Conservation (phyloP, 2,797 vertebrate species). For the Enteromius paludinosus region DNA sequence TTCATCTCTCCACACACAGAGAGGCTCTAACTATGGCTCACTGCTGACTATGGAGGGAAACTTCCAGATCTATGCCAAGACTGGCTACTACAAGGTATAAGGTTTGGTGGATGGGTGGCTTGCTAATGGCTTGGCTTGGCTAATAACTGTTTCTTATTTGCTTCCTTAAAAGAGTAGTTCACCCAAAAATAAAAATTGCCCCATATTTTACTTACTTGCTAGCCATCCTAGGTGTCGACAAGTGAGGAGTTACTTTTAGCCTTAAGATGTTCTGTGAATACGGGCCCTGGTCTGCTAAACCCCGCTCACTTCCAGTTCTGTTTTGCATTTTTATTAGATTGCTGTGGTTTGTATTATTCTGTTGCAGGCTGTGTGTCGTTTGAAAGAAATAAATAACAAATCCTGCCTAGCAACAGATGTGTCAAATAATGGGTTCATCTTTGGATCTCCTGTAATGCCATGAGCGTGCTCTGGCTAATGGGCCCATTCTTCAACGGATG, state of each 20-base stretch:
- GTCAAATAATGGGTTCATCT: constrained; percentile 3
- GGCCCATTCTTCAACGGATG: background rate
- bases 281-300: too few relatives aligned
- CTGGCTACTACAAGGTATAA: constrained; percentile 89
- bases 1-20: constrained; percentile 71
- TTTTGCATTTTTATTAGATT: too few relatives aligned
- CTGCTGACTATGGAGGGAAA: constrained; percentile 87
- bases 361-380: background rate
- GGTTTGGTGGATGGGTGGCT: background rate
- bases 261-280: too few relatives aligned
- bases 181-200: too few relatives aligned
- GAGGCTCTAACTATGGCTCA: constrained; percentile 89
- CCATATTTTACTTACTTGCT: too few relatives aligned
- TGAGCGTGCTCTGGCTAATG: background rate
- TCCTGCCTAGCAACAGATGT: background rate
- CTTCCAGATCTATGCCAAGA: constrained; percentile 90
- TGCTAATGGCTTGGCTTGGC: background rate
- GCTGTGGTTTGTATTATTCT: too few relatives aligned
- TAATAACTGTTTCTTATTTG: background rate
- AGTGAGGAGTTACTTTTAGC: too few relatives aligned
- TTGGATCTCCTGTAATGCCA: background rate
- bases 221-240: too few relatives aligned
- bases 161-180: background rate
- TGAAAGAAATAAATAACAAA: background rate
- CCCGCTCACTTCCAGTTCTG: too few relatives aligned